phyloP scores from a whole-genome alignment of 1,140 invertebrate species.

The Apis cerana region DNA sequence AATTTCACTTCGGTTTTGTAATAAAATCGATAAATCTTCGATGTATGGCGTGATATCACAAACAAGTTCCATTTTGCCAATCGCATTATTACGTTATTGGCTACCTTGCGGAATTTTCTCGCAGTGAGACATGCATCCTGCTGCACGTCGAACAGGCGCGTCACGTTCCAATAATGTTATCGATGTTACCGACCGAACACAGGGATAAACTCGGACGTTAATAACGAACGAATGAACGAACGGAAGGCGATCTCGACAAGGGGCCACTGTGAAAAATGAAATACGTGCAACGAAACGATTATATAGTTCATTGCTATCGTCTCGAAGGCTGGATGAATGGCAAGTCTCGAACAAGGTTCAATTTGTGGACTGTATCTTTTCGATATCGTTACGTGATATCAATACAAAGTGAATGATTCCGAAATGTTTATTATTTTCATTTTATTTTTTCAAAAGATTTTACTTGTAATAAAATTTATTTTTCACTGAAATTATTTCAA shows the following conservation, averaged over 20 bases:
- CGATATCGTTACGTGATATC: neutral
- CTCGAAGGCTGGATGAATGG: neutral
- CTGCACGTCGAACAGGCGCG: neutral
- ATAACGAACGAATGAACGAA: slow-evolving; percentile 22
- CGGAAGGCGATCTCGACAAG: neutral
- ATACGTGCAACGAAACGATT: slow-evolving; percentile 35
- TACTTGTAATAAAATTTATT: no score
- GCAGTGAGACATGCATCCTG: neutral
- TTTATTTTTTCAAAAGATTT: neutral
- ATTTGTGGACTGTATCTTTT: neutral
- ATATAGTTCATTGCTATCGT: neutral
- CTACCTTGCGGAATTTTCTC: neutral
- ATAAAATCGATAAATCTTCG: neutral
- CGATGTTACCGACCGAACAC: neutral
- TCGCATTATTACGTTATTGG: neutral
- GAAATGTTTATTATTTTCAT: neutral
- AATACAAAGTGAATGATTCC: neutral
- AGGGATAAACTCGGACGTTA: slow-evolving; percentile 1
- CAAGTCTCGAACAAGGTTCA: neutral
- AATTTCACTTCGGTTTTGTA: neutral
- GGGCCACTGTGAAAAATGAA: neutral
- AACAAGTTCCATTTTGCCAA: neutral
- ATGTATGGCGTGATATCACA: neutral
- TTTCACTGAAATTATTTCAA: no score
- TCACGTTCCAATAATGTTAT: slow-evolving; percentile 20